These are phyloP conservation scores for Notodonta dromedarius DNA, from an alignment of 2,888 invertebrate species.

Conservation along the genomic window DNA sequence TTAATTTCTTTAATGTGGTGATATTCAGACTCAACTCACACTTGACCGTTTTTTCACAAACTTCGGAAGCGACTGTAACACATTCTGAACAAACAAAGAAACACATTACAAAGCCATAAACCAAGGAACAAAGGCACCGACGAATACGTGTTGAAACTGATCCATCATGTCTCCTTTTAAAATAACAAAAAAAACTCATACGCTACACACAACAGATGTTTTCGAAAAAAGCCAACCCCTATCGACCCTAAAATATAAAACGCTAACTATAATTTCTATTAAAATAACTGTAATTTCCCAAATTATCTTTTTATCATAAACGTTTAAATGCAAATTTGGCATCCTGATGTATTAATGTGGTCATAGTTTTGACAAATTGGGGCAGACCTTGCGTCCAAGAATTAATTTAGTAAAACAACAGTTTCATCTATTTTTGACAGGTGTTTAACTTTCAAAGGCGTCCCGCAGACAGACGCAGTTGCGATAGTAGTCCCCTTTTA, in stretches of 20 bases:
- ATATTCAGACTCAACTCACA: slow-evolving; percentile 14
- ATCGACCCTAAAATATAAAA: slow-evolving; percentile 64
- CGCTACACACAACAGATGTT: slow-evolving; percentile 81
- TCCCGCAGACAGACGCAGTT: background rate
- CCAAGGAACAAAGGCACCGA: slow-evolving; percentile 80
- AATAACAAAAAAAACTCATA: slow-evolving; percentile 77
- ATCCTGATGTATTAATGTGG: slow-evolving; percentile 72
- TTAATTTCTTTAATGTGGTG: background rate
- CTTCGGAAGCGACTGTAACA: slow-evolving; percentile 71
- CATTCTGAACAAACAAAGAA: slow-evolving; percentile 82
- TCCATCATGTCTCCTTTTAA: slow-evolving; percentile 84
- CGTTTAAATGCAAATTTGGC: slow-evolving; percentile 79
- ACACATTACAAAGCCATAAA: slow-evolving; percentile 83
- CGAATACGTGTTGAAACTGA: slow-evolving; percentile 83
- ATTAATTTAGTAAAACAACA: slow-evolving; percentile 54
- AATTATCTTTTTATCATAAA: slow-evolving; percentile 71
- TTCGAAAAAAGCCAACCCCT: slow-evolving; percentile 77
- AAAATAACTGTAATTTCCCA: slow-evolving; percentile 76
- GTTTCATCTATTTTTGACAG: slow-evolving; percentile 46
- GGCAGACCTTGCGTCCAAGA: slow-evolving; percentile 50
- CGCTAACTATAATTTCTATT: slow-evolving; percentile 70
- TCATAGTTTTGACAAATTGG: slow-evolving; percentile 73
- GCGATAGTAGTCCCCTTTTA: too few species aligned
- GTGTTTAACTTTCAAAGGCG: slow-evolving; percentile 27
- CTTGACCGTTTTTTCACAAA: slow-evolving; percentile 52